phyloP scores from a whole-genome alignment of 2,888 invertebrate genomes.

The Napeogenes sylphis region DNA sequence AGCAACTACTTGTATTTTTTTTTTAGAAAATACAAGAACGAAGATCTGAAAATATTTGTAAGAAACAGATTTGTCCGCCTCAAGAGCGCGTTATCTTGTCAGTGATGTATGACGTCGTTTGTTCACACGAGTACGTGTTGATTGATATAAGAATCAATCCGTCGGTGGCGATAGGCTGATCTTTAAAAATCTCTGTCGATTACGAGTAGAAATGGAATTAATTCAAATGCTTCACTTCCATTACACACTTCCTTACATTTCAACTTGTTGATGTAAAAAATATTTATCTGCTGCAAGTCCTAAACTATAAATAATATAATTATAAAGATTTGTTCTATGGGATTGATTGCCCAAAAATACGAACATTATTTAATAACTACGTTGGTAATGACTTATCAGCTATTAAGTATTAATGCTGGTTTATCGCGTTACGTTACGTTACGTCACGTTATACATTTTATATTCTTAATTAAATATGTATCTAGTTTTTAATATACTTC shows the following conservation, averaged over 20 bases:
- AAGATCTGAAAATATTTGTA: not conserved
- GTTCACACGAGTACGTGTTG: conserved; percentile 11
- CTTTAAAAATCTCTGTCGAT: conserved; percentile 1
- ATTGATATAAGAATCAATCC: conserved; percentile 9
- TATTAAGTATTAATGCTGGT: too few relatives aligned
- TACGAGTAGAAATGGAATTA: not conserved
- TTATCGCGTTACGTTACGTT: too few relatives aligned
- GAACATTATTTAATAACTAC: too few relatives aligned
- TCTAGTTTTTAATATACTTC: too few relatives aligned
- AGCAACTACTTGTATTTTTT: too few relatives aligned
- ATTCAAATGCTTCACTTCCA: not conserved
- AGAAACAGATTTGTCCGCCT: conserved; percentile 2
- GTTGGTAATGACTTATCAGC: too few relatives aligned
- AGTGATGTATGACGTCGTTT: conserved; percentile 17
- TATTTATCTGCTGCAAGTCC: not conserved
- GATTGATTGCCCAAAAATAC: too few relatives aligned
- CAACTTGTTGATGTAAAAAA: not conserved
- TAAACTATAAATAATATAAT: too few relatives aligned
- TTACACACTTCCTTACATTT: too few relatives aligned
- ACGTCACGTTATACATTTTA: too few relatives aligned
- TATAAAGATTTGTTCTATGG: too few relatives aligned
- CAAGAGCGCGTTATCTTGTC: conserved; percentile 18
- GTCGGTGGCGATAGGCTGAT: conserved; percentile 1
- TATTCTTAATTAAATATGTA: too few relatives aligned
- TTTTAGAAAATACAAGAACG: not conserved